Percentiles rank a stretch among this genome's conserved stretches.
Evolutionary conservation across 2,113 vertebrate species (phyloP).

Genomic region (Enhydra lutris): DNA sequence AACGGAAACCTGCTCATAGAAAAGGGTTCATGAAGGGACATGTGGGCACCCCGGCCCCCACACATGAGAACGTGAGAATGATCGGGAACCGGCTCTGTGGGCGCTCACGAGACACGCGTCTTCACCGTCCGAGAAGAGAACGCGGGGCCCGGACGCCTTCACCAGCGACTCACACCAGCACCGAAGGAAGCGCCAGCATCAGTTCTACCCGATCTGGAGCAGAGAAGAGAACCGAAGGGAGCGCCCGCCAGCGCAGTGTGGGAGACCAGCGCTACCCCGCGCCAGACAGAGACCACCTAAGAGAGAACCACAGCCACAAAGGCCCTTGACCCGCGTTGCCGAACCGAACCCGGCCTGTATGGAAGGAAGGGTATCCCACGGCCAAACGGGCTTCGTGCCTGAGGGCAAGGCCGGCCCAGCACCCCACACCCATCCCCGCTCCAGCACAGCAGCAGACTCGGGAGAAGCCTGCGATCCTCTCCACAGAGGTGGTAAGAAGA

Average conservation of each 20-base stretch:
- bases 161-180: rapidly evolving
- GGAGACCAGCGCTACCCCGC: neutral
- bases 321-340: rapidly evolving
- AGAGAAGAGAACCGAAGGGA: rapidly evolving
- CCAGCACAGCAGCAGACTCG: neutral
- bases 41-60: neutral
- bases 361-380: rapidly evolving
- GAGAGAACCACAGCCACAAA: neutral
- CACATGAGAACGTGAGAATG: neutral
- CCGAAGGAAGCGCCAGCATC: neutral
- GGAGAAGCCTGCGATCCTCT: neutral
- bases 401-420: neutral
- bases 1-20: neutral
- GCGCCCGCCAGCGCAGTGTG: rapidly evolving
- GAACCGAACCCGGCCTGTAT: rapidly evolving
- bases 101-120: neutral
- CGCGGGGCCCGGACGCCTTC: neutral
- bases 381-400: neutral
- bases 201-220: rapidly evolving
- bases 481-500: too few species aligned
- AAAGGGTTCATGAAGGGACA: too few species aligned
- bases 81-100: neutral
- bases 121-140: rapidly evolving
- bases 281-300: neutral
- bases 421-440: rapidly evolving